Conservation (phyloP, 2,888 invertebrate species). For the Galeruca laticollis region DNA sequence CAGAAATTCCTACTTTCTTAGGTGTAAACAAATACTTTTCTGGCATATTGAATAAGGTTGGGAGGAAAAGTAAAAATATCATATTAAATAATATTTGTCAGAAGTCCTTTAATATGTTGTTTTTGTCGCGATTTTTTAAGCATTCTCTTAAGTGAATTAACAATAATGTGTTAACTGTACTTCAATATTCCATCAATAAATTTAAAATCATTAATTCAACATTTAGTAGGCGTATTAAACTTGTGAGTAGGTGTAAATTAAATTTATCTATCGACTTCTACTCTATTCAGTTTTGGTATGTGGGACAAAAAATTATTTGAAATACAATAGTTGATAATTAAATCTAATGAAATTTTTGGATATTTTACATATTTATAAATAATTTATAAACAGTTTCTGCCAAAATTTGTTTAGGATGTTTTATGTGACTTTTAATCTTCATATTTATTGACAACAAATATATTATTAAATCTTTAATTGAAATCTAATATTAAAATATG, state of each 20-base stretch:
- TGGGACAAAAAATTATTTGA: constrained; percentile 31
- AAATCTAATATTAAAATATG: too few relatives aligned
- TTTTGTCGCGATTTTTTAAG: constrained; percentile 30
- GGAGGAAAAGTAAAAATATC: too few relatives aligned
- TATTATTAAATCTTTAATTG: too few relatives aligned
- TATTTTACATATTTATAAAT: constrained; percentile 13
- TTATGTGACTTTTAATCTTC: too few relatives aligned
- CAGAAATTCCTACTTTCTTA: too few relatives aligned
- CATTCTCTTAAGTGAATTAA: constrained; percentile 43
- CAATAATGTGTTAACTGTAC: constrained; percentile 47
- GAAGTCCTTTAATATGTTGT: too few relatives aligned
- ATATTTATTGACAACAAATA: too few relatives aligned
- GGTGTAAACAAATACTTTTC: too few relatives aligned
- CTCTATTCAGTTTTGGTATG: constrained; percentile 22
- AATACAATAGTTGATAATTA: constrained; percentile 28
- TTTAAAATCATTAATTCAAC: constrained; percentile 42
- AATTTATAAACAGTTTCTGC: neutral
- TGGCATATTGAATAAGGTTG: too few relatives aligned
- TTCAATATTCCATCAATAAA: constrained; percentile 45
- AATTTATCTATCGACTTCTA: constrained; percentile 39
- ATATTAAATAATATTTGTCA: too few relatives aligned
- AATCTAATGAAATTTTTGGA: constrained; percentile 2
- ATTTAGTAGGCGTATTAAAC: constrained; percentile 40
- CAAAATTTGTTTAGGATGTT: too few relatives aligned
- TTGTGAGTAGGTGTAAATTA: constrained; percentile 42